Evolutionary conservation across 1,140 invertebrate genomes (phyloP), one percentile per base, ranked within the genome.

Genomic region (Psilanteris sp.): DNA sequence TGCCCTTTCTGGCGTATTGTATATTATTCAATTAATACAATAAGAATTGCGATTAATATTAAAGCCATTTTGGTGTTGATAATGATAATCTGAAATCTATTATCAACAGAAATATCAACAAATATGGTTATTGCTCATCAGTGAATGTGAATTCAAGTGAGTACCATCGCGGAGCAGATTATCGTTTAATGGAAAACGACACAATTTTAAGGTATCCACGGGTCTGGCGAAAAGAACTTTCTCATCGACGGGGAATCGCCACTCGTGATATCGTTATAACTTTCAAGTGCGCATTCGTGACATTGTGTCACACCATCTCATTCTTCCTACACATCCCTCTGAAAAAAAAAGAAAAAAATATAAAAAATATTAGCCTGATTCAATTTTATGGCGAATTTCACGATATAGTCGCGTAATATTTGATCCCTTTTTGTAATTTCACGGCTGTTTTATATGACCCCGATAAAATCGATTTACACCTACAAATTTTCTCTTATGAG

Each of bases 221-320:
- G 64, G 64, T 75, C 64, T 44, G 68, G 55, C 64, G 68, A 54
- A 64, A 75, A 75, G 57, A 75, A 68, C 41, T 75, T 55, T 64
- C 46, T 16, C 46, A 39, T 75, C 62, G 36, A 64, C 59, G 27
- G 22, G 41, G 62, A 67, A 14, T 62, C 27, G 43, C 31, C 55
- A 75, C 64, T 68, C 55, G 26, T 64, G 72, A 57, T 64, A 62
- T 75, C 62, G 57, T 64, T 75, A 75, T 68, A 75, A 75, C 62
- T 75, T 61, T 68, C 55, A 50, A 64, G 64, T 48, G 72, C 22
- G 37, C 71, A 62, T 41, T 68, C 55, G 62, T 68, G 62, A 55
- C 41, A 36, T 66, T 59, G 61, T 54, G 44, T 36, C 43, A 32
- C 34, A 66, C 36, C 36, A 36, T 31, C 15, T 26, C 37, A 26